Evolutionary conservation across 2,888 invertebrate genomes (phyloP), one percentile per base, ranked within the genome.

Genomic region (Tipula lateralis): DNA sequence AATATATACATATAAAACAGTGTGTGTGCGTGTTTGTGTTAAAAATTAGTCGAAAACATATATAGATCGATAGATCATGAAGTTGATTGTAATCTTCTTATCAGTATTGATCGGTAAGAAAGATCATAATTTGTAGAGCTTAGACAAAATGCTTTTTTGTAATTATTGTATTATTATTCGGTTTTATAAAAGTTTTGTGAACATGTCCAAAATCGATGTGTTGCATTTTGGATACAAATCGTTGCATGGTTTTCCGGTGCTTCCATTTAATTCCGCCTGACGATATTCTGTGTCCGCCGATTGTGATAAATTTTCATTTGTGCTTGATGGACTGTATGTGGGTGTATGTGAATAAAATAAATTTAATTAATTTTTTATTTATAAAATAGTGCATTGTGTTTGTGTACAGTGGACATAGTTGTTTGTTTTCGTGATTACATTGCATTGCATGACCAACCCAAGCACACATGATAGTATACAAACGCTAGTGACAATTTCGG

Each of bases 281-380:
- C 93, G 92, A 88, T 95, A 95, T 88, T 95, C 95, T 86, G 93
- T 93, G 89, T 95, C 94, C 0, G 92, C 91, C 88, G 94, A 92
- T 85, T 93, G 92, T 2, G 93, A 93, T 24, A 94, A 87, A 0
- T 89, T 87, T 87, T 95, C 95, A 29, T 89, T 91, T 0, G 95
- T 95, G 34, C 93, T 91, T 16, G 95, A 95, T 29, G 95, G 95
- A 24, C 94, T 94, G 89, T 83, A 9, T 1, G 0, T 29, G n/a
- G 13, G 2, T 39, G 39, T 39, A 12, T 39, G 13, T 39, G 39
- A 2, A 12, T n/a, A 44, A 44, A 44, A 44, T 4, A n/a, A 44
- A 36, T n/a, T n/a, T n/a, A n/a, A n/a, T n/a, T n/a, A n/a, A n/a
- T n/a, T n/a, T n/a, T n/a, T n/a, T n/a, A n/a, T n/a, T n/a, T n/a